Conservation (phyloP, 53 echinoderm and acorn worm genomes). For the Temnopleurus reevesii region DNA sequence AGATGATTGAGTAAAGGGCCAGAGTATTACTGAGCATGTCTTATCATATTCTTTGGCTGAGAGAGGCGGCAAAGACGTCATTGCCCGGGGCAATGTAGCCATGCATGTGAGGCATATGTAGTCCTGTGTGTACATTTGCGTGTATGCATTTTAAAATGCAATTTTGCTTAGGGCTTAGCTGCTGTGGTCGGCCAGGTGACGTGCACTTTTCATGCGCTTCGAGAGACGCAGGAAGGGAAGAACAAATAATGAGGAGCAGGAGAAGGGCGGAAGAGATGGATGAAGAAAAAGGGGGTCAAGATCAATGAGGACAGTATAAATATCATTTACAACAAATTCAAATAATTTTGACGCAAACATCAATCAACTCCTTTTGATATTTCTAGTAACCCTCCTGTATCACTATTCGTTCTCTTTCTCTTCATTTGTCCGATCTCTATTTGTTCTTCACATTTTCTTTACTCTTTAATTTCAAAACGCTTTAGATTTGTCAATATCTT, state of each 20-base stretch:
- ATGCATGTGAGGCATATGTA: conserved; percentile 43
- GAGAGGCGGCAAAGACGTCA: conserved; percentile 43
- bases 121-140: conserved; percentile 41
- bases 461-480: neutral
- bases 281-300: neutral
- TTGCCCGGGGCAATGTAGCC: conserved; percentile 36
- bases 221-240: neutral
- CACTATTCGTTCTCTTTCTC: no score
- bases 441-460: neutral
- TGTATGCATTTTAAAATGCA: conserved; percentile 48
- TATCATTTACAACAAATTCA: neutral
- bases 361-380: no score
- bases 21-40: neutral
- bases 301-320: neutral
- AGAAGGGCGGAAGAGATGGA: neutral
- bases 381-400: no score
- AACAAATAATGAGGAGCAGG: conserved; percentile 5
- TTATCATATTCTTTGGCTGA: neutral
- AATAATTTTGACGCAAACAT: neutral
- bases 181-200: conserved; percentile 1
- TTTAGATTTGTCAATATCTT: neutral
- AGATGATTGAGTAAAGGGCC: neutral
- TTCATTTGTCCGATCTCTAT: no score
- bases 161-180: conserved; percentile 41
- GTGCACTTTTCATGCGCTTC: conserved; percentile 28